Evolutionary conservation across 1,140 invertebrate genomes (phyloP).

Genomic region (Calosoma granatense): DNA sequence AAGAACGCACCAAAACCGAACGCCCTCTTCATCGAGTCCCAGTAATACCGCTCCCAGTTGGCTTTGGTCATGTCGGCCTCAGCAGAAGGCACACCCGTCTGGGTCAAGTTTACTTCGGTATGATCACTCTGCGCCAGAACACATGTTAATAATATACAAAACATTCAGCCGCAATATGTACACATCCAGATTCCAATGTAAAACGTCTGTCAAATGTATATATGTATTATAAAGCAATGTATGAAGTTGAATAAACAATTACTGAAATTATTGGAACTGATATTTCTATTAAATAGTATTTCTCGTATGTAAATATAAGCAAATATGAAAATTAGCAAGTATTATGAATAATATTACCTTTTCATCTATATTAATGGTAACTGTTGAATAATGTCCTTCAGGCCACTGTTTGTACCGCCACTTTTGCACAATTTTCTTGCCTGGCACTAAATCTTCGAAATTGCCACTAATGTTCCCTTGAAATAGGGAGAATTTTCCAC

Average conservation of each 20-base stretch:
- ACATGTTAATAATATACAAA: slow-evolving; percentile 21
- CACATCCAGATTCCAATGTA: neutral
- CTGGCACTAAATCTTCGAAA: slow-evolving; percentile 75
- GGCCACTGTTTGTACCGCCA: slow-evolving; percentile 97
- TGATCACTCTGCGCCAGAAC: slow-evolving; percentile 65
- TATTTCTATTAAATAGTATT: no score
- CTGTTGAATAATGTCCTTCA: slow-evolving; percentile 79
- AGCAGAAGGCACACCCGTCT: slow-evolving; percentile 66
- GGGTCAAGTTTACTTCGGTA: slow-evolving; percentile 69
- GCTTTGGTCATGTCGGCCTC: slow-evolving; percentile 72
- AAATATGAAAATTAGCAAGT: no score
- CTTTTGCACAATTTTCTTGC: slow-evolving; percentile 78
- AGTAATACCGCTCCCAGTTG: slow-evolving; percentile 90
- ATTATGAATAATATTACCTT: slow-evolving; percentile 44
- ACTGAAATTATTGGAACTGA: no score
- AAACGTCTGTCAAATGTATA: neutral
- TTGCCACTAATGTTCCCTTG: slow-evolving; percentile 84
- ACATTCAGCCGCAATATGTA: neutral
- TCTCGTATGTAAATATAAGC: no score
- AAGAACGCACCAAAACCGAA: slow-evolving; percentile 84
- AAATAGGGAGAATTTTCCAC: slow-evolving; percentile 85
- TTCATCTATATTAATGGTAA: slow-evolving; percentile 74
- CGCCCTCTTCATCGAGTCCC: slow-evolving; percentile 81
- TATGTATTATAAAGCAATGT: no score
- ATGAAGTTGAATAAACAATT: no score